These are phyloP conservation scores for Patella ulyssiponensis DNA, from an alignment of 2,888 invertebrate genomes.

Conservation along the genomic window DNA sequence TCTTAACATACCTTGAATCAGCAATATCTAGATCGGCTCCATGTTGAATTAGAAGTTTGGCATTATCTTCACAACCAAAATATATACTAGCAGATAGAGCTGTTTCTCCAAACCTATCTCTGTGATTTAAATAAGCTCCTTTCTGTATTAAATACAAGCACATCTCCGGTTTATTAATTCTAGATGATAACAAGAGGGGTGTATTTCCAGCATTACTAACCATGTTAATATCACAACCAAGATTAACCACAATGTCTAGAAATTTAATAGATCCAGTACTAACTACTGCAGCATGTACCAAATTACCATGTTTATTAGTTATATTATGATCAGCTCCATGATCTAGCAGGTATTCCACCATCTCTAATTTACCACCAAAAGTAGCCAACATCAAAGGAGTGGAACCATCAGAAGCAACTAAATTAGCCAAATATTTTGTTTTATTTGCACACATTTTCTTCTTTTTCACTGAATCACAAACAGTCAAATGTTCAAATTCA, in stretches of 20 bases:
- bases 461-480: neutral
- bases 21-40: conserved; percentile 49
- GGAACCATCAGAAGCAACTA: conserved; percentile 39
- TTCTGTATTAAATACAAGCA: conserved; percentile 41
- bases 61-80: conserved; percentile 52
- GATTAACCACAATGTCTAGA: conserved; percentile 39
- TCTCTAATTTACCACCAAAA: conserved; percentile 39
- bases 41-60: conserved; percentile 45
- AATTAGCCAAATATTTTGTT: conserved; percentile 29
- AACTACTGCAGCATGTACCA: conserved; percentile 51
- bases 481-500: neutral
- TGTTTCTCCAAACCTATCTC: conserved; percentile 52
- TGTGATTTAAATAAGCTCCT: conserved; percentile 46
- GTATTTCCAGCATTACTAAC: conserved; percentile 49
- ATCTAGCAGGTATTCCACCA: conserved; percentile 40
- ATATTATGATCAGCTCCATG: conserved; percentile 44
- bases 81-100: conserved; percentile 51
- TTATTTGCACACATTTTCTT: neutral
- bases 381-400: conserved; percentile 50
- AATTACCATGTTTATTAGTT: conserved; percentile 42
- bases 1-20: conserved; percentile 43
- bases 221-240: conserved; percentile 43
- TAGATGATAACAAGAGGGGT: conserved; percentile 45
- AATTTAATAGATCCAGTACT: conserved; percentile 28
- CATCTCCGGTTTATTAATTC: conserved; percentile 34